phyloP scores from a whole-genome alignment of 2,113 vertebrate genomes.

The Illadopsis cleaveri region DNA sequence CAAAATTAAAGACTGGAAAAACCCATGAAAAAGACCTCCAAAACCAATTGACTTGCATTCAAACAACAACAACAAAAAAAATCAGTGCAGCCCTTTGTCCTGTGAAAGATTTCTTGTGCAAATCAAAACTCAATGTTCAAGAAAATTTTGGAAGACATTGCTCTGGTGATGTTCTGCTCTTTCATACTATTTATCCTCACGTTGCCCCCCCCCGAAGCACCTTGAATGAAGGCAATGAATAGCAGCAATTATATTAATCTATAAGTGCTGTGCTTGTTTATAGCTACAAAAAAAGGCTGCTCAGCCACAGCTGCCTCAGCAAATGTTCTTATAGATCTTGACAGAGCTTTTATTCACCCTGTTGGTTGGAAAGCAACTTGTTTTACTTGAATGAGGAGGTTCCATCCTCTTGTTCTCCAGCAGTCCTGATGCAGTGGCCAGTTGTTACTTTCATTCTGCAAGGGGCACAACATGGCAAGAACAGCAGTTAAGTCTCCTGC shows the following conservation, averaged over 20 bases:
- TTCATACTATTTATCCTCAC: background rate
- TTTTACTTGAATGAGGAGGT: background rate
- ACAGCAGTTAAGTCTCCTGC: background rate
- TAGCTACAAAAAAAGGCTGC: background rate
- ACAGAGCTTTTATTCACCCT: background rate
- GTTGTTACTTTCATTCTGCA: background rate
- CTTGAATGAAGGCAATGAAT: background rate
- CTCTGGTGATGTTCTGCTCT: background rate
- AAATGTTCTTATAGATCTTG: background rate
- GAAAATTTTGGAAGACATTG: background rate
- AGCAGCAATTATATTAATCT: background rate
- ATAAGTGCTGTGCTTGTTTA: background rate
- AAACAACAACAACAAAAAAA: background rate
- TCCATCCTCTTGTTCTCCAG: background rate
- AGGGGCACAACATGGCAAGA: background rate
- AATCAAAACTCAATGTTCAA: background rate
- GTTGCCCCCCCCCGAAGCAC: background rate
- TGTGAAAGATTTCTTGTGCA: background rate
- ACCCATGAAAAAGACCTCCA: background rate
- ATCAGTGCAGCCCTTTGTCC: background rate
- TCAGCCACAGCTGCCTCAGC: background rate
- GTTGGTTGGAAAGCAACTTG: background rate
- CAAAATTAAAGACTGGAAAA: conserved; percentile 26
- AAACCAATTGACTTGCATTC: background rate
- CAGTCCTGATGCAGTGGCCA: background rate